Evolutionary conservation across 2,113 vertebrate species (phyloP).

Genomic region (Lophius piscatorius): DNA sequence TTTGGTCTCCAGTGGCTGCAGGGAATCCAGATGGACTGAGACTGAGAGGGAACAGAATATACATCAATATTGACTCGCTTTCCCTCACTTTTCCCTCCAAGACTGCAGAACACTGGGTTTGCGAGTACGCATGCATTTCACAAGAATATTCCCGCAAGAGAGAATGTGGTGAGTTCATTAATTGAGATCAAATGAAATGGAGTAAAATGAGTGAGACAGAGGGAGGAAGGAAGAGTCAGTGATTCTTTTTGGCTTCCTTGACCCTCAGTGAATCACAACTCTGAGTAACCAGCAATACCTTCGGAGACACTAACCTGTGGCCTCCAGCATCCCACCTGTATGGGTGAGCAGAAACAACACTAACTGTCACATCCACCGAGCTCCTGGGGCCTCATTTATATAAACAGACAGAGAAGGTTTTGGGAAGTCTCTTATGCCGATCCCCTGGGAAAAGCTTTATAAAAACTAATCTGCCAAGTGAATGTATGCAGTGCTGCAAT

Average conservation of each 20-base stretch:
- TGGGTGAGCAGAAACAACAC: conserved; percentile 15
- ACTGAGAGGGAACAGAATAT: conserved; percentile 52
- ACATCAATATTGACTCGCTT: conserved; percentile 65
- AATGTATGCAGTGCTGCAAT: background rate
- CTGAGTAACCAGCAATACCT: conserved; percentile 12
- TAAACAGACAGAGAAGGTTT: conserved; percentile 10
- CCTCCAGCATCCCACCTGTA: conserved; percentile 42
- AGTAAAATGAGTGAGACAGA: conserved; percentile 10
- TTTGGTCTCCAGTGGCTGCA: conserved; percentile 52
- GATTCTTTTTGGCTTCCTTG: too few species aligned
- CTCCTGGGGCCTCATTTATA: conserved; percentile 43
- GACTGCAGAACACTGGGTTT: background rate
- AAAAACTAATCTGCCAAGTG: conserved; percentile 13
- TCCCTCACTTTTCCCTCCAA: conserved; percentile 21
- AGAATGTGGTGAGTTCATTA: too few species aligned
- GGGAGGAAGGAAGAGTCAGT: conserved; percentile 52
- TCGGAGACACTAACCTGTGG: conserved; percentile 47
- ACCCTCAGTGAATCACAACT: conserved; percentile 33
- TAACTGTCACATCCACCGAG: conserved; percentile 17
- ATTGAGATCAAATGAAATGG: conserved; percentile 17
- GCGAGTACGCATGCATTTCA: background rate
- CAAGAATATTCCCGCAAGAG: background rate
- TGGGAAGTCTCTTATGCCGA: conserved; percentile 2
- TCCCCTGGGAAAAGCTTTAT: conserved; percentile 12
- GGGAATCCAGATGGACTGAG: conserved; percentile 60